Evolutionary conservation across 2,888 invertebrate species (phyloP), one percentile per base, ranked within the genome.

Genomic region (Taphrorychus bicolor): DNA sequence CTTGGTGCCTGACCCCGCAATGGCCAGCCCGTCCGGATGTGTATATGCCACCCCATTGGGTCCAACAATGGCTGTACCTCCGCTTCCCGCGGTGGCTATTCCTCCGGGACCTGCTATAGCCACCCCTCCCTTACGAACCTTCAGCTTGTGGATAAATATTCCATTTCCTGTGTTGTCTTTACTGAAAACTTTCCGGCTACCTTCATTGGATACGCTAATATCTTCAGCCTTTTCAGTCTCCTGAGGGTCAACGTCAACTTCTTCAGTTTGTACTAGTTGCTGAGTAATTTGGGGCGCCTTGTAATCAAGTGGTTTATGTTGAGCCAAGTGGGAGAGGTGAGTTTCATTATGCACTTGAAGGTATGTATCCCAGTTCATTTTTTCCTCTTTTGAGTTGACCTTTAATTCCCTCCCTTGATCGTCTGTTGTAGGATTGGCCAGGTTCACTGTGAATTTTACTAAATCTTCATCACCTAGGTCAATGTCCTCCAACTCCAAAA

Each of bases 31-130:
- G 72, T 90, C 87, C 0, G 91, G 91, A 78, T 89, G 90, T 0
- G 91, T 92, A 72, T 90, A 89, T 0, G 91, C 92, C 14, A 89
- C 85, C 0, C 92, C 92, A 41, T 91, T 91, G 0, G 92, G 91
- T 0, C 92, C 92, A 2, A 92, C 92, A 61, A 92, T 90, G 0
- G 92, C 92, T 0, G 92, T 91, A 3, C 92, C 92, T 5, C 92
- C 92, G 76, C 87, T 88, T 11, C 91, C 92, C 1, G 91, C 92
- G 0, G 91, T 92, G 0, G 92, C 92, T 9, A 91, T 89, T 32
- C 92, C 92, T n/a, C 91, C 91, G 0, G 92, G 92, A 0, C 92
- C 92, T 1, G 92, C 92, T 58, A 92, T 92, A 0, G 92, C 91
- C 4, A 92, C 91, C 14, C 92, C 92, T 2, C 92, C 92, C 78